Base-by-base conservation (phyloP, 2,113 vertebrate genomes). In the Acanthisitta chloris region DNA sequence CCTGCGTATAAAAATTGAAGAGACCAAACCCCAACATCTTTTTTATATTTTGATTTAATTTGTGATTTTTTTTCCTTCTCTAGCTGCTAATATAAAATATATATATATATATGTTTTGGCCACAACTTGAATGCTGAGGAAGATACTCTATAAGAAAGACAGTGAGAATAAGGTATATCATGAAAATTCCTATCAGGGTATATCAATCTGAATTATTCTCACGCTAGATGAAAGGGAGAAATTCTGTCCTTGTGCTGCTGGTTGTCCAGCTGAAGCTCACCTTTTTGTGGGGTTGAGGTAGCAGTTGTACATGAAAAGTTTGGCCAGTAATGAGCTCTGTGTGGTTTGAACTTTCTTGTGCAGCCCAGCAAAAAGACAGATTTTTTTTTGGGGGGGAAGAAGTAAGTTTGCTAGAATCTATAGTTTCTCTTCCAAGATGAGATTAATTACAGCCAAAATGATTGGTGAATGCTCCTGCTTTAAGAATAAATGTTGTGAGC, bases 361-460 rank as follows among this genome's bases (percentile, higher is more conserved):
- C 58, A 86, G 54, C 77, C 61, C 3, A 25, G 52, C 24, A 65
- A 86, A 93, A 43, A n/a, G 67, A 59, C 70, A 87, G 72, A 59
- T 42, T 94, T 58, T 7, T 42, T 94, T 58, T 7, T 25, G 19
- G 51, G 33, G 5, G 8, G 4, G 2, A 54, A 36, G 57, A 3
- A 18, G 34, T 48, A 70, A 42, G 66, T 96, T 97, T 92, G 31
- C 46, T 82, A 5, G 45, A 92, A 94, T 81, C 46, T 72, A 34
- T 43, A 90, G 20, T 89, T 95, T 88, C 64, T 79, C 91, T 91
- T 96, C 95, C 61, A 91, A 81, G 87, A 93, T 80, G 42, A 85
- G 70, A 92, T 97, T 97, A 97, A 94, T 95, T 95, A 88, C 90
- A 88, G 61, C 62, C 65, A 79, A 52, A 92, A 79, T 21, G 19